phyloP scores from a whole-genome alignment of 1,140 invertebrate species.

The Bombus terrestris region DNA sequence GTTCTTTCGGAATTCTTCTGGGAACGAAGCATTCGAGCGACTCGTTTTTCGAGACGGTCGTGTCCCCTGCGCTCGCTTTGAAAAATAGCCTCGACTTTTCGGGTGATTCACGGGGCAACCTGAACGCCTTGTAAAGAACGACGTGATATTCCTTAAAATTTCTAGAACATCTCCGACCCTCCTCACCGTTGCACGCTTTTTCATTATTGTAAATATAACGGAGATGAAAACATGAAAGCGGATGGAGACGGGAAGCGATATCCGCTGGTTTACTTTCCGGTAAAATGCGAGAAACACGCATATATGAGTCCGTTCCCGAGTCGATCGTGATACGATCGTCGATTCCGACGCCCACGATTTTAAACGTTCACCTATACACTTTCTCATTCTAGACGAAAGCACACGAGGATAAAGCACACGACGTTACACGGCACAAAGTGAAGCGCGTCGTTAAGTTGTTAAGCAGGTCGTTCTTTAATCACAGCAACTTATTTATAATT shows the following conservation, averaged over 20 bases:
- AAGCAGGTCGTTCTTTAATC: not conserved
- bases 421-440: not conserved
- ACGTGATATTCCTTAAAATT: not conserved
- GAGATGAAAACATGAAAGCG: not conserved
- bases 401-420: not conserved
- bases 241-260: not conserved
- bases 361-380: slow-evolving; percentile 12
- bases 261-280: not conserved
- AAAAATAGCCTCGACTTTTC: slow-evolving; percentile 16
- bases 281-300: not conserved
- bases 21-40: slow-evolving; percentile 10
- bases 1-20: slow-evolving; percentile 8
- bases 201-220: not conserved
- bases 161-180: not conserved
- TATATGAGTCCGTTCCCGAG: no score
- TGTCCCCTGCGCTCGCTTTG: not conserved
- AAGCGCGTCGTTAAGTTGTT: not conserved
- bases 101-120: not conserved
- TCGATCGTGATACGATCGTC: not conserved
- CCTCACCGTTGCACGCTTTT: not conserved
- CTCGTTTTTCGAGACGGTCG: not conserved
- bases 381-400: not conserved
- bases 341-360: slow-evolving; percentile 12
- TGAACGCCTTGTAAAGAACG: not conserved
- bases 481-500: no score